phyloP scores from a whole-genome alignment of 2,888 invertebrate genomes.

The Syrphus vitripennis region DNA sequence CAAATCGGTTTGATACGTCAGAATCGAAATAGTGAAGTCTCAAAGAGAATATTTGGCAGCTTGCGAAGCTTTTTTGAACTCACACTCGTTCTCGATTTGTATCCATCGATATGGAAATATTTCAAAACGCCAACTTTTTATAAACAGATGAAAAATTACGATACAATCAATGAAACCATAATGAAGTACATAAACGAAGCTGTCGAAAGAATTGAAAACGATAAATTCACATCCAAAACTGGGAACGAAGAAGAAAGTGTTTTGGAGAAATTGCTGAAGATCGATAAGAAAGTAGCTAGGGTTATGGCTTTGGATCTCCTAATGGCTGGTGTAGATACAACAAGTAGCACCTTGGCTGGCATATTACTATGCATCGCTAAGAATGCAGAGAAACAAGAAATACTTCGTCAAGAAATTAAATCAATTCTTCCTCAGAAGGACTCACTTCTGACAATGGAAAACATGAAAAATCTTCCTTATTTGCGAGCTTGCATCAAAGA shows the following conservation, averaged over 20 bases:
- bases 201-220: slow-evolving; percentile 73
- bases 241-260: slow-evolving; percentile 79
- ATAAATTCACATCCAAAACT: background rate
- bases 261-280: slow-evolving; percentile 81
- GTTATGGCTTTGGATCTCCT: slow-evolving; percentile 73
- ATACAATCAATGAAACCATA: slow-evolving; percentile 65
- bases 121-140: slow-evolving; percentile 72
- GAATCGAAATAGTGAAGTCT: slow-evolving; percentile 55
- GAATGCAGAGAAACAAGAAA: slow-evolving; percentile 84
- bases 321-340: slow-evolving; percentile 73
- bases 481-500: slow-evolving; percentile 88
- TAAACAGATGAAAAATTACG: slow-evolving; percentile 62
- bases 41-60: slow-evolving; percentile 41
- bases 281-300: slow-evolving; percentile 72
- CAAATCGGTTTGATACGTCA: slow-evolving; percentile 72
- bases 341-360: slow-evolving; percentile 62
- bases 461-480: slow-evolving; percentile 82
- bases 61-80: slow-evolving; percentile 65
- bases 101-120: slow-evolving; percentile 73
- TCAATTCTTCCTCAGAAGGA: slow-evolving; percentile 78
- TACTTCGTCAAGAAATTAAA: slow-evolving; percentile 83
- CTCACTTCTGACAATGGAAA: slow-evolving; percentile 78
- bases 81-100: slow-evolving; percentile 71
- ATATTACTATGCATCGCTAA: slow-evolving; percentile 83
- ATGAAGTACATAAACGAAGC: slow-evolving; percentile 77